Evolutionary conservation across 2,888 invertebrate species (phyloP), one percentile per base, ranked within the genome.

Genomic region (Saturnia pavonia): DNA sequence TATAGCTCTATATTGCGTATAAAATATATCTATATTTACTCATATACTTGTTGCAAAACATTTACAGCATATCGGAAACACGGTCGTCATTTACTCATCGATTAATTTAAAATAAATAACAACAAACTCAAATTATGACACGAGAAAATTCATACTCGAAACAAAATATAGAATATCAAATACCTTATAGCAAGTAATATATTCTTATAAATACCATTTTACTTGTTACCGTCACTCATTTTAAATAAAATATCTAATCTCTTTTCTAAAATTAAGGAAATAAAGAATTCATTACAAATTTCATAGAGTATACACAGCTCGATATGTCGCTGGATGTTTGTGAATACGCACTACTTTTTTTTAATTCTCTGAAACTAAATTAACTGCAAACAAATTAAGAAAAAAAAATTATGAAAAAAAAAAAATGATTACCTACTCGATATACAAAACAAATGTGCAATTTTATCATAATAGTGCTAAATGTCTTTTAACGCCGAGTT

Each of bases 241-340:
- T 54, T 89, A 89, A 91, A 92, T 91, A 92, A 90, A 91, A 92
- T 90, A 91, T 91, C 91, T 91, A 92, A 92, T 93, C 91, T 92
- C 92, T 89, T 88, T 82, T 82, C 89, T 91, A 89, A 85, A 82
- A 88, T 89, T 88, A 91, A 89, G 91, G 91, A 92, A 90, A 89
- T 90, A 91, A 87, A 86, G 83, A 86, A 85, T 90, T 90, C 84
- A 88, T 89, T 84, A 88, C 85, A 88, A 84, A 90, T 89, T 88
- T 91, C 89, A 88, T 88, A 90, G 82, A 82, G 88, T 89, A 88
- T 88, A 85, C 66, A 65, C 63, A 66, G 65, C 68, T 60, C 69
- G 43, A 51, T 70, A 69, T 57, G 27, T 67, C 45, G 67, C 69
- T 60, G 48, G 48, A n/a, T 66, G 54, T 45, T 45, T 69, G 67